Percentiles rank a stretch among this genome's conserved stretches.
These are phyloP conservation scores for Heliconius melpomene DNA, from an alignment of 1,140 invertebrate species.

Conservation along the genomic window DNA sequence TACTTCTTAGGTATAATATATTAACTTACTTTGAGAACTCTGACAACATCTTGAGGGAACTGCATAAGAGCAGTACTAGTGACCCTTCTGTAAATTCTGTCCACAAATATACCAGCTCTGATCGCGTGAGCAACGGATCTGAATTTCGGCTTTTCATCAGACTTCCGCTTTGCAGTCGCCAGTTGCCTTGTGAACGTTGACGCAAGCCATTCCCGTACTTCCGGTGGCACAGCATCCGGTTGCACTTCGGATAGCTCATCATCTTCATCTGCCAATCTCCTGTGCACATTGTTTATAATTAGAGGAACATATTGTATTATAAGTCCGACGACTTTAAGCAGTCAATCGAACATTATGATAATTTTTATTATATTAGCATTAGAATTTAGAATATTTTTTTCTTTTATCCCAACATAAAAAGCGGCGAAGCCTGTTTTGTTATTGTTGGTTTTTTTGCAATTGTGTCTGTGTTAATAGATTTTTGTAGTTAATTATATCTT, in stretches of 20 bases:
- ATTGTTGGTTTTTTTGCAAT: neutral
- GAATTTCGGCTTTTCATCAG: constrained; percentile 93
- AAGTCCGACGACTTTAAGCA: constrained; percentile 14
- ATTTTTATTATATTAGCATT: constrained; percentile 17
- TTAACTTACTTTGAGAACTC: constrained; percentile 90
- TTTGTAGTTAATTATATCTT: neutral
- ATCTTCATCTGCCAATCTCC: constrained; percentile 92
- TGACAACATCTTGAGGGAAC: constrained; percentile 93
- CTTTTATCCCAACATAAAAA: constrained; percentile 12
- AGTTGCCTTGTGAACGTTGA: constrained; percentile 97
- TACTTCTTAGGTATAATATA: neutral
- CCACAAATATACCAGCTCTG: constrained; percentile 97
- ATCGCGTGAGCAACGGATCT: constrained; percentile 98
- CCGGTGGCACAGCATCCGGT: constrained; percentile 95
- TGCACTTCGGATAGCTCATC: constrained; percentile 97
- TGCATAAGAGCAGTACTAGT: constrained; percentile 92
- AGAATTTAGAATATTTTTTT: neutral
- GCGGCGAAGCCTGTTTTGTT: constrained; percentile 30
- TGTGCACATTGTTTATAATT: constrained; percentile 62
- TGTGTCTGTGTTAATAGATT: constrained; percentile 8
- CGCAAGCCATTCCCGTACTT: constrained; percentile 98
- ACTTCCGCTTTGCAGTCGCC: constrained; percentile 87
- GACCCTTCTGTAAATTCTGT: constrained; percentile 95
- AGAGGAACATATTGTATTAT: neutral
- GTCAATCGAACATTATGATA: constrained; percentile 14